Base-by-base conservation (phyloP, 1,140 invertebrate genomes). In the Phymastichus coffea region DNA sequence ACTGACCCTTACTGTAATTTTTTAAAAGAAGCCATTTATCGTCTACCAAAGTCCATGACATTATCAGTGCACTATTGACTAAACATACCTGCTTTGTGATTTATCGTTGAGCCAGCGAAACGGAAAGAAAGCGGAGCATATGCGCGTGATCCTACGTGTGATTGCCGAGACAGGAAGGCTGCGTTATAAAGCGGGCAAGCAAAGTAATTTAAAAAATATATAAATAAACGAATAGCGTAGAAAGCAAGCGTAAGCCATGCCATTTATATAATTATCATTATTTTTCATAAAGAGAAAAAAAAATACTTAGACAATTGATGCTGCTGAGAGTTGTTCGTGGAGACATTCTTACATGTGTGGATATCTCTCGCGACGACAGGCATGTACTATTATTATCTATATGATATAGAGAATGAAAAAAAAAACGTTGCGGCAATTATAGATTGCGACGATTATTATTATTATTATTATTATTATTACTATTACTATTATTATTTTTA, bases 191-290 rank as follows among this genome's bases (percentile, higher is more conserved):
- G 19, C 33, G 44, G 30, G 20, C 20, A 41, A 41, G 33, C 3
- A 44, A 51, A 57, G 49, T 48, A 44, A 6, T 28, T 28, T 30
- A 53, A 15, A 41, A 53, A 41, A 14, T n/a, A 26, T 25, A 51
- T 17, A 25, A 37, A 35, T 41, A 57, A 57, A 30, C 25, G 25
- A 40, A 33, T 49, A 58, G 38, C 40, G 26, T 58, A 58, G 40
- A 23, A 58, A 57, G 35, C 26, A 37, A 57, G 37, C 55, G 26
- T 49, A 41, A 57, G 26, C 46, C 46, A 57, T 57, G 46, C 55
- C 37, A 57, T 49, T 48, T 57, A 57, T 49, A 57, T 41, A n/a
- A n/a, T 48, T 57, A 49, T 43, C 43, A 57, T 57, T 57, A 57
- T 57, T 57, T 57, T 57, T 57, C 46, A 57, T 49, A 43, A 49